Evolutionary conservation across 2,888 invertebrate species (phyloP), one percentile per base, ranked within the genome.

Genomic region (Hemithea aestivaria): DNA sequence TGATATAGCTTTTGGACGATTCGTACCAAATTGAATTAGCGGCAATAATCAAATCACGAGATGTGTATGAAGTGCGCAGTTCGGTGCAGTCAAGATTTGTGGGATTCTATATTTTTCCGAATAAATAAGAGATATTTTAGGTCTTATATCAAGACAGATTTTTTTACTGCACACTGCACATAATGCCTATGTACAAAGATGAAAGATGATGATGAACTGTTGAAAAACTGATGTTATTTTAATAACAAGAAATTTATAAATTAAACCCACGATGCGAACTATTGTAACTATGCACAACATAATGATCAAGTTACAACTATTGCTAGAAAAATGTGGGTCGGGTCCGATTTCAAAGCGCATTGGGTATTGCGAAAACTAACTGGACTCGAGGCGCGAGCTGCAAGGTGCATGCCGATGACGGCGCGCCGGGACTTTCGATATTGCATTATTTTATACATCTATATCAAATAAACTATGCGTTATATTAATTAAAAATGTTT

Each of bases 241-340:
- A 10, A 9, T 10, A 7, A 10, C 22, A 2, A 11, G 30, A 10
- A 22, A 11, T n/a, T 23, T 10, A 8, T 16, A 16, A 8, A 20
- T 11, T 8, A 41, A 32, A 32, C 20, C 32, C 29, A 23, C 16
- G 27, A 31, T 23, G 30, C 22, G 8, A 40, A 28, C 20, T 22
- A 31, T 49, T 34, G 45, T 43, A 56, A 55, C 56, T 52, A 42
- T 37, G 55, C 64, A 69, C 56, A 70, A 62, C 62, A 71, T 55
- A 64, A 62, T 59, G 57, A 64, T 80, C 75, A 67, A 62, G 70
- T 79, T 77, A 77, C 76, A 59, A 62, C 58, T 66, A 68, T 72
- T 62, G 64, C 73, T 69, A 72, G 73, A 77, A 80, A 74, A 77
- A 82, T 80, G 79, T 76, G 62, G 73, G 73, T 66, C 74, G 76